Percentiles rank a stretch among this genome's conserved stretches.
These are phyloP conservation scores for Pelecanus crispus DNA, from an alignment of 2,113 vertebrate species.

Conservation along the genomic window DNA sequence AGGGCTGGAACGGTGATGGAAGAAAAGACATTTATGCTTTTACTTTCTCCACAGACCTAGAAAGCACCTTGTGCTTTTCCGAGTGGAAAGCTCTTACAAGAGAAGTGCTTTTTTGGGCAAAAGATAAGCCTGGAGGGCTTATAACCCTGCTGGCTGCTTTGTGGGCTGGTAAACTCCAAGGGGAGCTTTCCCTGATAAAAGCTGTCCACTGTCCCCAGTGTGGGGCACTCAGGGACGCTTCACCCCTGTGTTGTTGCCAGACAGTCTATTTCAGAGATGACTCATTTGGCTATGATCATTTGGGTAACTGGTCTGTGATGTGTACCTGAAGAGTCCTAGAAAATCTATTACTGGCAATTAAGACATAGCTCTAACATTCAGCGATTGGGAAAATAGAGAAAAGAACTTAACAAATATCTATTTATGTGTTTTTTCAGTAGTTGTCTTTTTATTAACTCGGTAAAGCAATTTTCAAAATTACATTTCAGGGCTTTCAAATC, in stretches of 20 bases:
- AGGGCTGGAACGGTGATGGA: background rate
- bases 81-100: background rate
- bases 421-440: background rate
- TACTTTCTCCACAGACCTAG: background rate
- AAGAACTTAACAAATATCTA: background rate
- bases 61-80: background rate
- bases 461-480: conserved; percentile 15
- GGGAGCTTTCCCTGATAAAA: background rate
- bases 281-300: background rate
- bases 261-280: background rate
- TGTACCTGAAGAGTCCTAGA: background rate
- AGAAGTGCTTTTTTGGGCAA: background rate
- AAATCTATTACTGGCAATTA: background rate
- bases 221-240: background rate
- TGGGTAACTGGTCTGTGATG: background rate
- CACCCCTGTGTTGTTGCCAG: background rate
- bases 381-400: background rate
- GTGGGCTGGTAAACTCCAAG: background rate
- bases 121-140: background rate
- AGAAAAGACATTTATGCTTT: background rate
- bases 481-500: conserved; percentile 4
- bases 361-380: background rate
- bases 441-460: background rate
- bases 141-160: background rate
- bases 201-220: background rate